Conservation (phyloP, 2,113 vertebrate species). For the Lota lota region DNA sequence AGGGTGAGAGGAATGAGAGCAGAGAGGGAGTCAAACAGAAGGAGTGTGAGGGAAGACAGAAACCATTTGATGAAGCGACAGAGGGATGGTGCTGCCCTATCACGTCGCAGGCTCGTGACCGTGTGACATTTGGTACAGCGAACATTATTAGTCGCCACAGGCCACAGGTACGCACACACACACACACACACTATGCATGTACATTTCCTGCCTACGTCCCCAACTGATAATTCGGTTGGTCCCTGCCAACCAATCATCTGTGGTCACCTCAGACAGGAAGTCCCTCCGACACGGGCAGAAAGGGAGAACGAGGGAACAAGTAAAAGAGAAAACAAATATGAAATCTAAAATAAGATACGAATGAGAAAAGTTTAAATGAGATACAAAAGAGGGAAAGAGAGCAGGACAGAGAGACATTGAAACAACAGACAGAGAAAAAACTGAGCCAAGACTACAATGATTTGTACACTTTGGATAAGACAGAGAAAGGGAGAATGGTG, state of each 20-base stretch:
- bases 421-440: not conserved
- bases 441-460: slow-evolving; percentile 12
- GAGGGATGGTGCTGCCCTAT: slow-evolving; percentile 37
- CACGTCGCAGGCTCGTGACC: slow-evolving; percentile 36
- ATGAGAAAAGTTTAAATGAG: not conserved
- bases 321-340: not conserved
- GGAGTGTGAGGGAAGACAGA: no score
- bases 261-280: not conserved
- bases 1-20: no score
- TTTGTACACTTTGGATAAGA: slow-evolving; percentile 30
- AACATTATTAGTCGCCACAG: slow-evolving; percentile 45
- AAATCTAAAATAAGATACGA: no score
- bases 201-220: not conserved
- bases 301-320: not conserved
- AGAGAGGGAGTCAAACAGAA: no score
- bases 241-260: not conserved
- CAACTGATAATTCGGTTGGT: slow-evolving; percentile 29
- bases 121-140: slow-evolving; percentile 49
- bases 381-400: not conserved
- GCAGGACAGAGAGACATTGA: not conserved
- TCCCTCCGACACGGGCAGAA: not conserved
- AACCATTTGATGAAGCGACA: not conserved
- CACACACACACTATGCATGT: not conserved
- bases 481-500: slow-evolving; percentile 28
- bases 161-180: slow-evolving; percentile 11